Percentiles rank a stretch among this genome's conserved stretches.
phyloP scores from a whole-genome alignment of 2,888 invertebrate genomes.

The Chrysina gloriosa region DNA sequence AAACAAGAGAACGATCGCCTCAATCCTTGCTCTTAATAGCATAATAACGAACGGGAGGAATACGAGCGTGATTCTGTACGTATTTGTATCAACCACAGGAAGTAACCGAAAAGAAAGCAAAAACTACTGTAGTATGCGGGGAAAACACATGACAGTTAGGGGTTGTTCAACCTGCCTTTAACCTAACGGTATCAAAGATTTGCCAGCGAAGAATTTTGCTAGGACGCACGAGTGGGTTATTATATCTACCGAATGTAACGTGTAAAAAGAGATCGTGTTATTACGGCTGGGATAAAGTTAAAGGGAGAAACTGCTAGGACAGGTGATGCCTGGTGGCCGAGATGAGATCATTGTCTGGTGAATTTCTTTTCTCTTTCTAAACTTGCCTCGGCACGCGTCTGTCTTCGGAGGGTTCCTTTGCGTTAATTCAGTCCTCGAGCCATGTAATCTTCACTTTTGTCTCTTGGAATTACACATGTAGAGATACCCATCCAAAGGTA shows the following conservation, averaged over 20 bases:
- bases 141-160: slow-evolving; percentile 49
- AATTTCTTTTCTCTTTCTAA: slow-evolving; percentile 59
- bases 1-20: slow-evolving; percentile 43
- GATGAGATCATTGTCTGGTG: slow-evolving; percentile 50
- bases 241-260: slow-evolving; percentile 23
- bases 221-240: slow-evolving; percentile 24
- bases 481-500: neutral
- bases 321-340: slow-evolving; percentile 52
- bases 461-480: neutral
- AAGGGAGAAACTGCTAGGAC: slow-evolving; percentile 51
- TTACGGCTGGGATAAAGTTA: neutral
- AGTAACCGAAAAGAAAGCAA: slow-evolving; percentile 42
- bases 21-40: slow-evolving; percentile 52
- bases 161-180: slow-evolving; percentile 61
- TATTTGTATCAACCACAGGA: slow-evolving; percentile 25
- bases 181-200: slow-evolving; percentile 60
- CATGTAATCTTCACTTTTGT: slow-evolving; percentile 48
- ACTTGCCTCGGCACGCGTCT: slow-evolving; percentile 60
- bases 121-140: slow-evolving; percentile 9
- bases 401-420: slow-evolving; percentile 49
- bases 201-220: slow-evolving; percentile 51
- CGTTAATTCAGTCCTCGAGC: slow-evolving; percentile 51
- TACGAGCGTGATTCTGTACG: slow-evolving; percentile 18
- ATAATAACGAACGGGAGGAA: slow-evolving; percentile 52
- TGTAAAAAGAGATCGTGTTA: neutral